Percentiles rank a stretch among this genome's conserved stretches.
These are phyloP conservation scores for Heterocephalus glaber DNA, from an alignment of 2,113 vertebrate species.

Conservation along the genomic window DNA sequence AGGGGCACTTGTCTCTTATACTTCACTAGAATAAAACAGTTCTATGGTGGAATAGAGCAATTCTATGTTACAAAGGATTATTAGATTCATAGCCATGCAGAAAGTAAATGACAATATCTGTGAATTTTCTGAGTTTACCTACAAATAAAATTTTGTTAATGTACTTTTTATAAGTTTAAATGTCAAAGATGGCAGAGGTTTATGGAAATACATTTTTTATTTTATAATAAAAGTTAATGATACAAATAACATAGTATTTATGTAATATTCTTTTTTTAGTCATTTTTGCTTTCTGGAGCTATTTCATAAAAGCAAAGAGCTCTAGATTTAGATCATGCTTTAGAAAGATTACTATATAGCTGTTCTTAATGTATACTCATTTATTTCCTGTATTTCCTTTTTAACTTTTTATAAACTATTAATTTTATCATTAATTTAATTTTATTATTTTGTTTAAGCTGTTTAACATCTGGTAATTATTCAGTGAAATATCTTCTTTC, in stretches of 20 bases:
- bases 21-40: neutral
- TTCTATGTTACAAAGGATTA: neutral
- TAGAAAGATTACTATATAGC: neutral
- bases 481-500: constrained; percentile 7
- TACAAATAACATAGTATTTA: constrained; percentile 28
- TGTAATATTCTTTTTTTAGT: neutral
- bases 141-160: constrained; percentile 9
- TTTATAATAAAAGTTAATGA: constrained; percentile 31
- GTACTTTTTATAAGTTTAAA: constrained; percentile 18
- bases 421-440: constrained; percentile 7
- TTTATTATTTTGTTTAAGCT: constrained; percentile 38
- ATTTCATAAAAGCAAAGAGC: constrained; percentile 29
- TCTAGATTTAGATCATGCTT: neutral
- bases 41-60: neutral
- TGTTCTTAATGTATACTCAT: neutral
- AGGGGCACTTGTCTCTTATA: neutral
- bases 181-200: neutral
- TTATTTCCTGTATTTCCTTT: constrained; percentile 20
- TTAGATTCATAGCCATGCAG: neutral
- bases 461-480: neutral
- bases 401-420: neutral
- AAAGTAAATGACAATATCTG: constrained; percentile 18
- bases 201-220: constrained; percentile 39
- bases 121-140: constrained; percentile 18
- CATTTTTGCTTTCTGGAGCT: neutral